phyloP scores from a whole-genome alignment of 1,140 invertebrate genomes.

The Heterodera carotae region DNA sequence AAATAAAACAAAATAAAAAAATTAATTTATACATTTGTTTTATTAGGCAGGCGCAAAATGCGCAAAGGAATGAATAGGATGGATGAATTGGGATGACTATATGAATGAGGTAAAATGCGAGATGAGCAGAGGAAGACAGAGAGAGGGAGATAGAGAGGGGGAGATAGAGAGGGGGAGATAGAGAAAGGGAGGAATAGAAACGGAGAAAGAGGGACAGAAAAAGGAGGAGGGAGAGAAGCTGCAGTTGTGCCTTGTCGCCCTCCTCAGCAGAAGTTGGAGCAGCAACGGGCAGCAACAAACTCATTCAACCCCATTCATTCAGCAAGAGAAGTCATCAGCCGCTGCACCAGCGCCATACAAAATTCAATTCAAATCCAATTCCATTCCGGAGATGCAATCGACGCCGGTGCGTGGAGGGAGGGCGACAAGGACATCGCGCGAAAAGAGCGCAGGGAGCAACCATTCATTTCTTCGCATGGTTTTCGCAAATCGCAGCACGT shows the following conservation, averaged over 20 bases:
- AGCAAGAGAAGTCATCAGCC: background rate
- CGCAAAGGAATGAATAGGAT: background rate
- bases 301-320: background rate
- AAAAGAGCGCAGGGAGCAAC: background rate
- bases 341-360: background rate
- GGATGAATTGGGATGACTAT: too few species aligned
- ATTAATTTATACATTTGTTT: background rate
- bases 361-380: constrained; percentile 8
- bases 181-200: too few species aligned
- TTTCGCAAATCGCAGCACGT: background rate
- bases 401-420: background rate
- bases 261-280: background rate
- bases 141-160: too few species aligned
- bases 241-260: background rate
- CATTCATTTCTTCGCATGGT: constrained; percentile 2
- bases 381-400: constrained; percentile 19
- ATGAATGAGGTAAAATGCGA: background rate
- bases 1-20: too few species aligned
- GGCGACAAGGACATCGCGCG: background rate
- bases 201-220: too few species aligned
- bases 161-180: too few species aligned
- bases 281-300: background rate
- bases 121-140: too few species aligned
- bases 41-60: background rate
- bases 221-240: too few species aligned